Base-by-base conservation (phyloP, 2,888 invertebrate species). In the Synanthedon myopaeformis region DNA sequence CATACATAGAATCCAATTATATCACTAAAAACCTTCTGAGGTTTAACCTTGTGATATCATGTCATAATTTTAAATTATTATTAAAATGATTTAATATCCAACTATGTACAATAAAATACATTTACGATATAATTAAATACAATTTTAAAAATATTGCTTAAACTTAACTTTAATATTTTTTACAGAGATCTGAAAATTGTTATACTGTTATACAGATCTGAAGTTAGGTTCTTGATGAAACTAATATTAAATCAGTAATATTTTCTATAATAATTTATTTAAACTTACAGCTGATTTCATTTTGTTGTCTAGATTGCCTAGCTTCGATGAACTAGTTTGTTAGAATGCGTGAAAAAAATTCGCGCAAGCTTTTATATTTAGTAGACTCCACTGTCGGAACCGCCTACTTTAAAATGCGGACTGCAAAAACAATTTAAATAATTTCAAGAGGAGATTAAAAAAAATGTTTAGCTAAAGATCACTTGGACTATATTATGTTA, bases 241-340 rank as follows among this genome's bases (percentile, higher is more conserved):
- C n/a, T n/a, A n/a, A n/a, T n/a, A 17, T 17, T 23, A 23, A 23
- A 23, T 23, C 5, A 23, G 23, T 23, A 23, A 45, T 45, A 13
- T 45, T 14, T 45, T 45, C 10, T 10, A 10, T 10, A 35, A 35
- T 35, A 35, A 35, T 35, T 35, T 35, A 45, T 45, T 45, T 45
- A 6, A 13, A 83, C 82, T 83, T 75, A 83, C 82, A 58, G 74
- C 73, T 67, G 72, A 74, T 76, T 71, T 82, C 82, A 83, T 83
- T 65, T 71, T 75, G 62, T 51, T 51, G 55, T 55, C 64, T 59
- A 60, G 69, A 62, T 69, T 69, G 74, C 57, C 74, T 75, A 74
- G 78, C 79, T 74, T 69, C 72, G 76, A 59, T 80, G 79, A 74
- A 79, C 83, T 84, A 84, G 76, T 79, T 83, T 54, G 54, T 53